Evolutionary conservation across 2,797 vertebrate genomes (phyloP), one percentile per base, ranked within the genome.

Genomic region (Poecilia picta): DNA sequence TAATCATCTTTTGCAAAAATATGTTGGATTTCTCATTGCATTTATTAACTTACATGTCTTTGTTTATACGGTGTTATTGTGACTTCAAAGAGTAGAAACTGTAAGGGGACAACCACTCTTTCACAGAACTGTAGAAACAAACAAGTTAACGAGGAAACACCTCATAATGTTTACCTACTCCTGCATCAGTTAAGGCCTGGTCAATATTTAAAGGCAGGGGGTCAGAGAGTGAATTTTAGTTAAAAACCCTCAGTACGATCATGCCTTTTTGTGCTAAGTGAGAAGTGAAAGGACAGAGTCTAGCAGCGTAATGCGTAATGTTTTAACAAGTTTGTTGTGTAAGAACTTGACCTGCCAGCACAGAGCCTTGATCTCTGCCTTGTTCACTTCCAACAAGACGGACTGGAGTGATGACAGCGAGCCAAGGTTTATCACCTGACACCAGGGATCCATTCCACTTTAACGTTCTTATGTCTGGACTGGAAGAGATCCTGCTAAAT

Each of bases 331-430:
- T 75, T 71, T 74, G 47, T 77, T 77, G 28, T 82, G 64, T 62
- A 85, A 81, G 70, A 75, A 57, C 51, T 73, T 74, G 36, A 77
- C 77, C 57, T 53, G 36, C 57, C 25, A 49, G 10, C n/a, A 45
- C 18, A 36, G 45, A 70, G 31, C 51, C 66, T 49, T 82, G 82
- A 83, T 49, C 31, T 80, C 57, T n/a, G 36, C 70, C 74, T 75
- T 25, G 57, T 43, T 33, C 53, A 73, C 68, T 59, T 78, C 71
- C 57, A 64, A 28, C 45, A 20, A 43, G 55, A 84, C 72, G n/a
- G 76, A 79, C 6, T 43, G 28, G 36, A 81, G 68, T n/a, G n/a
- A 49, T 74, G 64, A 45, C 66, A 75, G 25, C 20, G 25, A 76
- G 59, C 8, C 36, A 45, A 71, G 45, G 53, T 74, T 77, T 72